Conservation (phyloP, 1,140 invertebrate genomes). For the Pseudomyrmex pallidus region DNA sequence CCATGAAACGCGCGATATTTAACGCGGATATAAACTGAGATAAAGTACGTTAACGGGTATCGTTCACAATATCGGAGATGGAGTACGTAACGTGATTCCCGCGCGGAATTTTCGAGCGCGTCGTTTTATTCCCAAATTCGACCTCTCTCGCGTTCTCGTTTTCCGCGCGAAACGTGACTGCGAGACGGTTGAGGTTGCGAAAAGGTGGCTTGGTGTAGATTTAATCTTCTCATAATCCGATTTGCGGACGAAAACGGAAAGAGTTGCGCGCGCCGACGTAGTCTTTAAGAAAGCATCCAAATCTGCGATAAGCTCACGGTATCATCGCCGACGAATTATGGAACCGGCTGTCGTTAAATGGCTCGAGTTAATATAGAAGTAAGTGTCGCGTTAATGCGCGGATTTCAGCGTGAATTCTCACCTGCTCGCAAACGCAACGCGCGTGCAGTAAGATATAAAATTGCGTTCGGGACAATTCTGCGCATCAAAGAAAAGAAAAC, state of each 20-base stretch:
- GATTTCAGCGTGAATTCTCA: conserved; percentile 14
- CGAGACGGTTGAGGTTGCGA: conserved; percentile 29
- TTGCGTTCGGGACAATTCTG: not conserved
- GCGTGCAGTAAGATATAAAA: not conserved
- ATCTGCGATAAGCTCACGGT: conserved; percentile 50
- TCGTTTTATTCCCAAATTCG: conserved; percentile 56
- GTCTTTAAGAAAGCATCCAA: conserved; percentile 47
- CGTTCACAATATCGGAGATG: conserved; percentile 50
- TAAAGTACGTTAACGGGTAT: conserved; percentile 52
- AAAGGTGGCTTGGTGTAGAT: conserved; percentile 26
- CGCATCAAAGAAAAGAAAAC: not conserved
- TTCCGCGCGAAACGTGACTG: conserved; percentile 7
- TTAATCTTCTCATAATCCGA: conserved; percentile 67
- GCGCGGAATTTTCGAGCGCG: conserved; percentile 34
- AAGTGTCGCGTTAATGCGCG: conserved; percentile 7
- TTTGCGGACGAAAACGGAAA: conserved; percentile 50
- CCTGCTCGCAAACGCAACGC: not conserved
- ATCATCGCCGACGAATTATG: conserved; percentile 48
- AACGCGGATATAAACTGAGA: conserved; percentile 56
- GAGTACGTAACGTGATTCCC: conserved; percentile 51
- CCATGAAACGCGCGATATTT: conserved; percentile 42
- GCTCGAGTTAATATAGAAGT: conserved; percentile 36
- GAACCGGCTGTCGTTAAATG: conserved; percentile 28
- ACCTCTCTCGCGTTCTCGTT: not conserved
- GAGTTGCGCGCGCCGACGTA: conserved; percentile 14